These are phyloP conservation scores for Mionectes macconnelli DNA, from an alignment of 2,113 vertebrate genomes.

Conservation along the genomic window DNA sequence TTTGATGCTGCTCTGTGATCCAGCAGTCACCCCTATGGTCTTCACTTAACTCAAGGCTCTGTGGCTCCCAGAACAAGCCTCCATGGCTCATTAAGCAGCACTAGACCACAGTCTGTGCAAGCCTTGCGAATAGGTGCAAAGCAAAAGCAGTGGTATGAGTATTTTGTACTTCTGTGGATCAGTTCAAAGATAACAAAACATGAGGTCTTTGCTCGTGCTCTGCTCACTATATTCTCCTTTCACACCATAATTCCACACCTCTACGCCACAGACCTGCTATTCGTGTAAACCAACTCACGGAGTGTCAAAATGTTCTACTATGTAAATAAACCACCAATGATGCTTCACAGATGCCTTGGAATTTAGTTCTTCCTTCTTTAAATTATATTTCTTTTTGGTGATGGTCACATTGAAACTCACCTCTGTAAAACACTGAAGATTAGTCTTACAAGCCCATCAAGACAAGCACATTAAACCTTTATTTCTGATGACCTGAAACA, in stretches of 20 bases:
- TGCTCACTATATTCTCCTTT: neutral
- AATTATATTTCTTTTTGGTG: neutral
- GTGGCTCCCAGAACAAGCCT: rapidly evolving
- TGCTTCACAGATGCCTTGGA: neutral
- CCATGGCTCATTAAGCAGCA: neutral
- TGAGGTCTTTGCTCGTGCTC: neutral
- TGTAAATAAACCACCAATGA: neutral
- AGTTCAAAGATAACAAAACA: neutral
- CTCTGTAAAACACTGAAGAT: neutral
- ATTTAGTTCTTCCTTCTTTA: neutral
- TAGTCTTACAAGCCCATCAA: neutral
- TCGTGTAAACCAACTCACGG: neutral
- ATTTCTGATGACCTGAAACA: neutral
- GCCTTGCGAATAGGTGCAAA: neutral
- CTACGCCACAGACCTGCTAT: neutral
- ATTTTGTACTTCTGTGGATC: neutral
- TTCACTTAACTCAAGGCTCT: neutral
- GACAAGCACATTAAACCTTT: neutral
- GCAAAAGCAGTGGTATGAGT: neutral
- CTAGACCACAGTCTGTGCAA: neutral
- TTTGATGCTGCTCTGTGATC: neutral
- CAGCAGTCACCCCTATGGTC: neutral
- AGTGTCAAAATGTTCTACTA: neutral
- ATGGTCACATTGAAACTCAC: neutral
- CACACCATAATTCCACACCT: neutral